A percentile compares a stretch with the other conserved stretches of the same genome.
Evolutionary conservation across 1,140 invertebrate species (phyloP).

Genomic region (Ylistrum balloti): DNA sequence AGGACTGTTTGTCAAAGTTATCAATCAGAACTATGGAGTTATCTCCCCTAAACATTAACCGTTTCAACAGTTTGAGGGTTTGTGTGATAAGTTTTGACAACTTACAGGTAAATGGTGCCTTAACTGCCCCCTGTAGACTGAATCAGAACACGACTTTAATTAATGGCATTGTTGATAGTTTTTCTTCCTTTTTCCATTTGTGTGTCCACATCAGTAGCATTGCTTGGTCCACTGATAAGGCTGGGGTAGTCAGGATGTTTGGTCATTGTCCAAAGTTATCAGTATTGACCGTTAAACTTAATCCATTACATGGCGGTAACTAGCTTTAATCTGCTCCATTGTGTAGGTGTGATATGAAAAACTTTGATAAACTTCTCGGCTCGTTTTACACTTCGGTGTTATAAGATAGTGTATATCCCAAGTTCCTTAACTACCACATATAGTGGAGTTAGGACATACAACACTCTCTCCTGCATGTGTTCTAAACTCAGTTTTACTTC

Average conservation of each 20-base stretch:
- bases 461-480: too few relatives aligned
- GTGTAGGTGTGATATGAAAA: slow-evolving; percentile 1
- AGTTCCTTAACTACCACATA: neutral
- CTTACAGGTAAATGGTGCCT: neutral
- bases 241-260: slow-evolving; percentile 14
- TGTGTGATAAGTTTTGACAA: slow-evolving; percentile 26
- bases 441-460: neutral
- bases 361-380: neutral
- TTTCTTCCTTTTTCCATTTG: slow-evolving; percentile 39
- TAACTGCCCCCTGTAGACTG: neutral
- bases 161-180: neutral
- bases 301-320: slow-evolving; percentile 37
- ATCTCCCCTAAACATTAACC: neutral
- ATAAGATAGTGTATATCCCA: neutral
- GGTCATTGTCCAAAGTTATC: slow-evolving; percentile 32
- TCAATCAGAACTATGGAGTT: neutral
- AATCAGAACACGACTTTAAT: neutral
- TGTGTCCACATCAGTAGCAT: slow-evolving; percentile 3
- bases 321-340: slow-evolving; percentile 13
- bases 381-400: neutral
- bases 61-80: neutral
- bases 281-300: slow-evolving; percentile 34
- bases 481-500: neutral
- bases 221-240: neutral
- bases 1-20: neutral